A percentile compares a stretch with the other conserved stretches of the same genome.
Evolutionary conservation across 1,140 invertebrate species (phyloP).

Genomic region (Orchestia grillus): DNA sequence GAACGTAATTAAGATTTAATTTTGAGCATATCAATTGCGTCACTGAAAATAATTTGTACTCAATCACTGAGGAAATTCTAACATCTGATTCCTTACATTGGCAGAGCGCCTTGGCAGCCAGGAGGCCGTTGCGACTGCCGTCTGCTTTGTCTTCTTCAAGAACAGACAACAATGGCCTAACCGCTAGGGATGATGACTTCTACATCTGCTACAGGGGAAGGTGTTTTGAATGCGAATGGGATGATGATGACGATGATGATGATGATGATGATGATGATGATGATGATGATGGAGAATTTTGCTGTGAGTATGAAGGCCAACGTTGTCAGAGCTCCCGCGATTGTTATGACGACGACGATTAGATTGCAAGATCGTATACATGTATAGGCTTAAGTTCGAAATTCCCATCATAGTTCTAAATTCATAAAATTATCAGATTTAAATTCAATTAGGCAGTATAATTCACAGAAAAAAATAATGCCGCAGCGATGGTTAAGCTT

Average conservation of each 20-base stretch:
- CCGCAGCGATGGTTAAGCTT: too few species aligned
- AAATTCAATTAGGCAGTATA: too few species aligned
- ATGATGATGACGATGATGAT: background rate
- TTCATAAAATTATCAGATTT: too few species aligned
- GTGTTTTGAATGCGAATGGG: background rate
- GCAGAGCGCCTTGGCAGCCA: background rate
- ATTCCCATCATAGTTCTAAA: too few species aligned
- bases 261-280: background rate
- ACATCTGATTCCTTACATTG: too few species aligned
- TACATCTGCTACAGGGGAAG: background rate
- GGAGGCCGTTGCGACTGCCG: background rate
- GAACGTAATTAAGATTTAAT: too few species aligned
- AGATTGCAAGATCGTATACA: background rate
- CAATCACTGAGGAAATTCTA: too few species aligned
- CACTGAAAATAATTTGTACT: too few species aligned
- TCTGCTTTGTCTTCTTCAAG: background rate
- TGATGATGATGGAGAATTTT: background rate
- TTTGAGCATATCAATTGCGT: too few species aligned
- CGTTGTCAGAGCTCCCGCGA: background rate
- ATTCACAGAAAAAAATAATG: too few species aligned
- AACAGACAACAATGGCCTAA: background rate
- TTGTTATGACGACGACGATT: background rate
- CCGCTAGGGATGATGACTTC: background rate
- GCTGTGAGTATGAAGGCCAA: background rate
- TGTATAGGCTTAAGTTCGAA: too few species aligned